These are phyloP conservation scores for Corydoras maculifer DNA, from an alignment of 2,113 vertebrate genomes.

Conservation along the genomic window DNA sequence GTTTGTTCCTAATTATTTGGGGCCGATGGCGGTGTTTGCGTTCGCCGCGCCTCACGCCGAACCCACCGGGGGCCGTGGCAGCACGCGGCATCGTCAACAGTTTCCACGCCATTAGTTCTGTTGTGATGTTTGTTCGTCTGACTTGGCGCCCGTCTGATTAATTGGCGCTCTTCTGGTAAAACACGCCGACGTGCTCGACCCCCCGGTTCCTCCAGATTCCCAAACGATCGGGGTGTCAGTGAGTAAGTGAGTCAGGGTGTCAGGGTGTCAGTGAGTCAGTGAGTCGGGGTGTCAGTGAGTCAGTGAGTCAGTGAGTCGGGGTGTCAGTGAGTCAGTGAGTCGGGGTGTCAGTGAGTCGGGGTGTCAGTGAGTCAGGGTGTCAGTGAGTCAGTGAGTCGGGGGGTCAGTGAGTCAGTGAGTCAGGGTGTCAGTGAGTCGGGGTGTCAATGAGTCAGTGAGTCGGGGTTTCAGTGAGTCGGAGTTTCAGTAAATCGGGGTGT, in stretches of 20 bases:
- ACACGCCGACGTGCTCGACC: slow-evolving; percentile 10
- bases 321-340: no score
- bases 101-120: slow-evolving; percentile 74
- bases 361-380: no score
- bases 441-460: slow-evolving; percentile 26
- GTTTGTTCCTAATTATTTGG: slow-evolving; percentile 66
- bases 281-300: no score
- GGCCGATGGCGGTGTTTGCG: slow-evolving; percentile 61
- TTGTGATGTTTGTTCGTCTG: slow-evolving; percentile 71
- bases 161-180: slow-evolving; percentile 50
- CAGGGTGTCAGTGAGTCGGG: no score
- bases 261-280: slow-evolving; percentile 9
- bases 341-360: no score
- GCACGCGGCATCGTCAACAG: slow-evolving; percentile 66
- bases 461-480: slow-evolving; percentile 12
- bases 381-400: no score
- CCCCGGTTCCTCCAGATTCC: not conserved
- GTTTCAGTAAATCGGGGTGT: not conserved
- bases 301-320: no score
- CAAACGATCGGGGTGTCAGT: not conserved
- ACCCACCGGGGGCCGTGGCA: slow-evolving; percentile 46
- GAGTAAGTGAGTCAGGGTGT: slow-evolving; percentile 2
- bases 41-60: slow-evolving; percentile 28
- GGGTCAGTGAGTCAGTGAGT: no score
- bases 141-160: slow-evolving; percentile 56